A percentile compares a stretch with the other conserved stretches of the same genome.
Conservation (phyloP, 1,140 invertebrate species). For the Parapsyche elsis region DNA sequence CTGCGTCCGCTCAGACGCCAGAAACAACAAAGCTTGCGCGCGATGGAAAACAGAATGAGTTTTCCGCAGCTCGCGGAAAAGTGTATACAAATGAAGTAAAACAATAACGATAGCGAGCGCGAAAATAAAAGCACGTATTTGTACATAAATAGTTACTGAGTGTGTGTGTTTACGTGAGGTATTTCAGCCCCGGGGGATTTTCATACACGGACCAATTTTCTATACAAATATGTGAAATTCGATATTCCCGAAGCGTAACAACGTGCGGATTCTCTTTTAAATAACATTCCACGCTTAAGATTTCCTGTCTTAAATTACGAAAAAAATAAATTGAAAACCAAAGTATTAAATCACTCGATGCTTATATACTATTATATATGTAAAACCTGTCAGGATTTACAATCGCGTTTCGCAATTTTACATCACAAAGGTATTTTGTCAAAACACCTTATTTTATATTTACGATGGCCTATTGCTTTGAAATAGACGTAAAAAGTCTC, state of each 20-base stretch:
- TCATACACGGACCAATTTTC: constrained; percentile 6
- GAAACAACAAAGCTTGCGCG: constrained; percentile 15
- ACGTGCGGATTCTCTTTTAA: not conserved
- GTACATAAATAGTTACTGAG: not conserved
- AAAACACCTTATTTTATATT: too few species aligned
- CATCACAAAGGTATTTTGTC: too few species aligned
- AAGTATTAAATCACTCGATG: too few species aligned
- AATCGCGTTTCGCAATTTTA: too few species aligned
- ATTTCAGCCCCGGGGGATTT: not conserved
- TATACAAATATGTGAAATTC: constrained; percentile 13
- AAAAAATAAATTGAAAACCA: too few species aligned
- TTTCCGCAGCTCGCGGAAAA: constrained; percentile 1
- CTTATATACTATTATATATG: too few species aligned
- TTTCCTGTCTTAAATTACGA: too few species aligned
- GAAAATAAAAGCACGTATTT: not conserved
- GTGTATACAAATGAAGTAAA: not conserved
- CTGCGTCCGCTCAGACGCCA: constrained; percentile 1
- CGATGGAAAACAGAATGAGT: constrained; percentile 18
- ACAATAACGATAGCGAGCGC: not conserved
- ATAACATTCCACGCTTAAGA: too few species aligned
- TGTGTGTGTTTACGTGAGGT: constrained; percentile 6
- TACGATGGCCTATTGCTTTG: not conserved
- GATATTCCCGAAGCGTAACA: not conserved
- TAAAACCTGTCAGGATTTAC: too few species aligned
- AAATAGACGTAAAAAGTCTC: not conserved